These are phyloP conservation scores for Aphelinus atriplicis DNA, from an alignment of 1,140 invertebrate genomes.

Conservation along the genomic window DNA sequence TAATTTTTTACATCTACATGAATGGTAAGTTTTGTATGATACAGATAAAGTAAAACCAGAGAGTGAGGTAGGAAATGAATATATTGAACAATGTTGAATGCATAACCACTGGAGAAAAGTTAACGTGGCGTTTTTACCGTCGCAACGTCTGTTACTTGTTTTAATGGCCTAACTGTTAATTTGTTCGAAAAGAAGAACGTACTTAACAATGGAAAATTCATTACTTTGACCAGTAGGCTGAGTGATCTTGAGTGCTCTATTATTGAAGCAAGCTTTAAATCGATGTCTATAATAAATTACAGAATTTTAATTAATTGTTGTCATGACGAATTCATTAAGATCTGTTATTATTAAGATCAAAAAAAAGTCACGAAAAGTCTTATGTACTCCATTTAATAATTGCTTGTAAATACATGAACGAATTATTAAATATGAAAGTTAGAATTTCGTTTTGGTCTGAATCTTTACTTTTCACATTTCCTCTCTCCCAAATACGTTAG, in stretches of 20 bases:
- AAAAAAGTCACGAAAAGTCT: not conserved
- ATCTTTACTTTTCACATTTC: too few species aligned
- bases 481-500: too few species aligned
- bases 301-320: conserved; percentile 32
- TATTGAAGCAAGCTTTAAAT: conserved; percentile 29
- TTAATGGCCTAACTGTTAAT: conserved; percentile 35
- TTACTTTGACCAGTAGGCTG: too few species aligned
- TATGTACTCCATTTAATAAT: conserved; percentile 19
- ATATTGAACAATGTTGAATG: conserved; percentile 38
- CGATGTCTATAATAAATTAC: conserved; percentile 24
- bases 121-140: conserved; percentile 24
- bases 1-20: conserved; percentile 46
- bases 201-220: conserved; percentile 33
- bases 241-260: conserved; percentile 29
- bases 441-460: too few species aligned
- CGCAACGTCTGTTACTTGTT: conserved; percentile 26
- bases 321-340: conserved; percentile 39
- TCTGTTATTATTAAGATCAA: conserved; percentile 35
- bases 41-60: conserved; percentile 31
- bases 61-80: conserved; percentile 39
- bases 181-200: conserved; percentile 29
- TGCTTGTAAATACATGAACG: conserved; percentile 37
- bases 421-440: not conserved
- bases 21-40: conserved; percentile 40
- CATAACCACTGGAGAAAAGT: conserved; percentile 12